phyloP scores from a whole-genome alignment of 2,113 vertebrate genomes.

The Corythoichthys intestinalis region DNA sequence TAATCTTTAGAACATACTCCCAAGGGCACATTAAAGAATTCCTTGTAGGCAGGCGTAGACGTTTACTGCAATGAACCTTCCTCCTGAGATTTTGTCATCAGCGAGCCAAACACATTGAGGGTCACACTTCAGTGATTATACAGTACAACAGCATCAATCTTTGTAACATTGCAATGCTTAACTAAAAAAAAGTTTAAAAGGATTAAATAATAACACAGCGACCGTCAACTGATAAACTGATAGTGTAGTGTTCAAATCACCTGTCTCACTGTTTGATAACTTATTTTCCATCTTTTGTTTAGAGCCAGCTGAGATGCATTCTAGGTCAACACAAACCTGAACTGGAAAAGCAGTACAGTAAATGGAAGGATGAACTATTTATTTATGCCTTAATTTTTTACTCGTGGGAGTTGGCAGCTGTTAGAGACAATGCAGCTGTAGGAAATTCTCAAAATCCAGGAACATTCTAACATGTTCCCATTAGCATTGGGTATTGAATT shows the following conservation, averaged over 20 bases:
- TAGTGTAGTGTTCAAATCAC: background rate
- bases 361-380: background rate
- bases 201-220: background rate
- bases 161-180: constrained; percentile 6
- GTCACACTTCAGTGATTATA: constrained; percentile 9
- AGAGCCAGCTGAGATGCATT: background rate
- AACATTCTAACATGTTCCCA: background rate
- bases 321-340: background rate
- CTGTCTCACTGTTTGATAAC: background rate
- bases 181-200: background rate
- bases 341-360: background rate
- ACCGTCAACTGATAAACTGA: background rate
- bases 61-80: background rate
- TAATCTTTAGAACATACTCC: background rate
- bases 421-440: constrained; percentile 10
- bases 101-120: background rate
- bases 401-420: constrained; percentile 14
- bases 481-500: background rate
- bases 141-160: constrained; percentile 7
- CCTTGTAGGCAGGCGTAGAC: background rate
- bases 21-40: background rate
- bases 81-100: background rate
- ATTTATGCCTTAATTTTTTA: background rate
- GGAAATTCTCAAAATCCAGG: background rate
- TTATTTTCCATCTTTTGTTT: background rate